Evolutionary conservation across 2,113 vertebrate genomes (phyloP).

Genomic region (Balaeniceps rex): DNA sequence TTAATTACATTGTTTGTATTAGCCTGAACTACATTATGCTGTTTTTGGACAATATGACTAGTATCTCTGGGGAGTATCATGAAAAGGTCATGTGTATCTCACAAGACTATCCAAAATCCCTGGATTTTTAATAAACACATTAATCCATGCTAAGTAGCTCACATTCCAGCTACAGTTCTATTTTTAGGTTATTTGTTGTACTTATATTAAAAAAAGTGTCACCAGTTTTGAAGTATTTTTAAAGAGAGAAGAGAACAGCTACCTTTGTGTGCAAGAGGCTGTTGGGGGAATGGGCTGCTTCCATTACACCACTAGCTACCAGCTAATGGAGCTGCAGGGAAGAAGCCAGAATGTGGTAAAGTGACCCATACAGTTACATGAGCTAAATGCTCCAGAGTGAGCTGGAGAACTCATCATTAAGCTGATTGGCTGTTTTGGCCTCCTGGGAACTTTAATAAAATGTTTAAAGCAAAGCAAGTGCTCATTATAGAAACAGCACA

Average conservation of each 20-base stretch:
- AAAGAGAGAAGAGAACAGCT: background rate
- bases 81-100: conserved; percentile 31
- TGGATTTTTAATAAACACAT: conserved; percentile 8
- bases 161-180: background rate
- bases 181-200: conserved; percentile 15
- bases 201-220: background rate
- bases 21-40: background rate
- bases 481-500: background rate
- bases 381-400: background rate
- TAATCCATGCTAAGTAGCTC: conserved; percentile 16
- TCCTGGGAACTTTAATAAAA: background rate
- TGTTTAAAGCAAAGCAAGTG: background rate
- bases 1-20: background rate
- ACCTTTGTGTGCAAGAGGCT: background rate
- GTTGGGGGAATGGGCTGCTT: background rate
- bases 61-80: background rate
- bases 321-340: background rate
- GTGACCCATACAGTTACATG: background rate
- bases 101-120: background rate
- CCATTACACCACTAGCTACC: background rate
- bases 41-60: background rate
- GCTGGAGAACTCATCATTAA: background rate
- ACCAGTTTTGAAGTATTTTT: background rate
- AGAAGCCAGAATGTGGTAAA: background rate
- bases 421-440: background rate